Evolutionary conservation across 2,888 invertebrate genomes (phyloP), one percentile per base, ranked within the genome.

Genomic region (Zygogramma bicolorata): DNA sequence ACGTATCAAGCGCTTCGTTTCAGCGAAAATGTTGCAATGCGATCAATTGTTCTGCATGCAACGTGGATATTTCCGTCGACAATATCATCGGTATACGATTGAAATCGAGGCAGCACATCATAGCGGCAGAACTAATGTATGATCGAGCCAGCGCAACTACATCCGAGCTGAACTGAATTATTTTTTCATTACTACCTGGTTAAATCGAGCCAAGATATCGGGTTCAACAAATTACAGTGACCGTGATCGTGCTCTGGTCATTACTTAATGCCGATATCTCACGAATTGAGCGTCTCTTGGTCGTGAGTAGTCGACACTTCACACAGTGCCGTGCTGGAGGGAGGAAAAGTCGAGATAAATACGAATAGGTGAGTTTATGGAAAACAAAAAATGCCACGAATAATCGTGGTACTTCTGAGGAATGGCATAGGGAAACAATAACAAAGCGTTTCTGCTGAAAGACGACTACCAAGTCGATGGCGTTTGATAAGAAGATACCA

Each of bases 231-330:
- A 85, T 85, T 84, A 83, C 83, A 82, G 82, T 85, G 85, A 84
- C 85, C 84, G 85, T 84, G 84, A 84, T 85, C 84, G 84, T 85
- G 85, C 81, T 78, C 77, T 80, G 84, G 85, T 84, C 84, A 85
- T 85, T 85, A 85, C 84, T 83, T 85, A 85, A 85, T 85, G 82
- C 83, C 84, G 85, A 85, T 84, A 84, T 82, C 85, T 84, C 85
- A 85, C 84, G 85, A 84, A 83, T 79, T 80, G 80, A 77, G 76
- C 79, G 77, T 74, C 78, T 77, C 78, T 74, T 73, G 75, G 78
- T 83, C 84, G 84, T 83, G 84, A 83, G 83, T 79, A 75, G 72
- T 82, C 81, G 82, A 42, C 46, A 46, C 46, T 63, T 63, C 46
- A 27, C 46, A 13, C 63, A 63, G 13, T 7, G 46, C 29, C 63